phyloP scores from a whole-genome alignment of 1,140 invertebrate species.

The Pinna nobilis region DNA sequence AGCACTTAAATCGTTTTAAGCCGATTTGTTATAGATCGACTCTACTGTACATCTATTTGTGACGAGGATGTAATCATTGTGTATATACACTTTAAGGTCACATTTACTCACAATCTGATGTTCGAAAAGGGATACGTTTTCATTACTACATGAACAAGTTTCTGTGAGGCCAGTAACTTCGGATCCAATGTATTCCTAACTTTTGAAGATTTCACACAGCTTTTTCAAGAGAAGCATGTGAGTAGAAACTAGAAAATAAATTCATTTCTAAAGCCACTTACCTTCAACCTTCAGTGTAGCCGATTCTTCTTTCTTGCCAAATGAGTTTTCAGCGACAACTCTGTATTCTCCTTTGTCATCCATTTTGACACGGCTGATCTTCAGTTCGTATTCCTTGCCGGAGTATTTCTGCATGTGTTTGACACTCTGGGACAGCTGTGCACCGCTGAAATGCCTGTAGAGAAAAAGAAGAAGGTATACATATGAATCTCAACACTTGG shows the following conservation, averaged over 20 bases:
- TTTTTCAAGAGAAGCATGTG: not conserved
- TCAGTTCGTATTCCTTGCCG: conserved; percentile 97
- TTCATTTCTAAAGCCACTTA: conserved; percentile 66
- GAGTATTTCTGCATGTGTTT: conserved; percentile 99
- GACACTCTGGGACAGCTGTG: conserved; percentile 92
- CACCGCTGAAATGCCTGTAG: conserved; percentile 62
- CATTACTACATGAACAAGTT: no score
- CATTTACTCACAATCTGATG: no score
- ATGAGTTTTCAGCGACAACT: conserved; percentile 97
- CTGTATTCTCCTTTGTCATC: conserved; percentile 99
- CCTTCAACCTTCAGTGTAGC: conserved; percentile 98
- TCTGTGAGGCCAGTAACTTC: not conserved
- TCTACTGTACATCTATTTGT: no score
- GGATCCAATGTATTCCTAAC: not conserved
- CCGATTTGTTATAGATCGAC: no score
- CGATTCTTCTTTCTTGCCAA: conserved; percentile 95
- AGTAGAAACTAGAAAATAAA: not conserved
- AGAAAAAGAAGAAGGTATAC: no score
- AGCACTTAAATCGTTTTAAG: no score
- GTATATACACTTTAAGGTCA: no score
- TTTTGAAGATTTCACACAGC: no score
- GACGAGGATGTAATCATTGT: no score
- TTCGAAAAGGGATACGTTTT: no score
- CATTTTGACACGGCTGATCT: conserved; percentile 95
- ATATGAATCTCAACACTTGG: no score